Evolutionary conservation across 2,113 vertebrate genomes (phyloP).

Genomic region (Piaya cayana): DNA sequence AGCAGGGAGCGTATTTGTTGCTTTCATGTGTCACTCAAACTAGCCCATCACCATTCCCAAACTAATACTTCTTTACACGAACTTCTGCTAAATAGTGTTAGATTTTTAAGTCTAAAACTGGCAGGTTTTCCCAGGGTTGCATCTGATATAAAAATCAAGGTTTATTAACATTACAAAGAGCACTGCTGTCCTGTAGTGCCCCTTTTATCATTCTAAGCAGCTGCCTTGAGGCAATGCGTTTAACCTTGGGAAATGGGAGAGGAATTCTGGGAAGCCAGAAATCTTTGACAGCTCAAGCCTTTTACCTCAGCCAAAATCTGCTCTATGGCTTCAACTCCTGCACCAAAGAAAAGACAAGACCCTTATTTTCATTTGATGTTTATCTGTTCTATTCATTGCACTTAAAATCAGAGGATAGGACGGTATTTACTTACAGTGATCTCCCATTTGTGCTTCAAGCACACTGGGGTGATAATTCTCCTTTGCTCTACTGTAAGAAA

Average conservation of each 20-base stretch:
- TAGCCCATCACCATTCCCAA: conserved; percentile 61
- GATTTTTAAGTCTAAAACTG: conserved; percentile 64
- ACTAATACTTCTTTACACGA: conserved; percentile 63
- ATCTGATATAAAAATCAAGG: conserved; percentile 80
- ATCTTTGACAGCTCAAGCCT: conserved; percentile 70
- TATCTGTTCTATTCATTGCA: conserved; percentile 64
- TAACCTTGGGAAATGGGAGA: conserved; percentile 84
- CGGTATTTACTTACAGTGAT: conserved; percentile 47
- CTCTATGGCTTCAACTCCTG: conserved; percentile 53
- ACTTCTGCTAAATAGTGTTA: conserved; percentile 74
- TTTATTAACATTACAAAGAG: conserved; percentile 88
- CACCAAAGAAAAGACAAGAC: conserved; percentile 26
- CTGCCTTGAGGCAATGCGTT: conserved; percentile 77
- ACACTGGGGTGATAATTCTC: not conserved
- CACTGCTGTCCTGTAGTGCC: conserved; percentile 76
- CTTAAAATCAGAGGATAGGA: conserved; percentile 38
- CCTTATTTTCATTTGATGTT: conserved; percentile 72
- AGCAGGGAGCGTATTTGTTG: not conserved
- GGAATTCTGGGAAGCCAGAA: conserved; percentile 75
- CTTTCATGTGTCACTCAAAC: conserved; percentile 69
- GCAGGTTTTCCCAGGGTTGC: conserved; percentile 79
- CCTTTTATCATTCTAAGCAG: conserved; percentile 83
- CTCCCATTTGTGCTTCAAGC: conserved; percentile 45
- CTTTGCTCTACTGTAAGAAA: conserved; percentile 25
- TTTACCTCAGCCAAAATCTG: conserved; percentile 71